Base-by-base conservation (phyloP, 2,113 vertebrate genomes). In the Mionectes macconnelli region DNA sequence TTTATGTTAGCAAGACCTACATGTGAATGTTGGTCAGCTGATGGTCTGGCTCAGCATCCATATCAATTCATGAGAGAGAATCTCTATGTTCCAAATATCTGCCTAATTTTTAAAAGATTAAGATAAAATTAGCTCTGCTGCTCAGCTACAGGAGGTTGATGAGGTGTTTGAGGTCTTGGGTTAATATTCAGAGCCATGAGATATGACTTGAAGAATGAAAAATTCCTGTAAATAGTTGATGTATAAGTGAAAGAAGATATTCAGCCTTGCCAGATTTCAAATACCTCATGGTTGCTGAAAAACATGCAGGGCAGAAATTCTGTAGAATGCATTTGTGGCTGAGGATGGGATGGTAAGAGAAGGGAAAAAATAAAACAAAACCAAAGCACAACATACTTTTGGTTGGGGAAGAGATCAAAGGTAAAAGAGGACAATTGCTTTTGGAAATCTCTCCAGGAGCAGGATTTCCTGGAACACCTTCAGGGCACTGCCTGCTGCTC, bases 401-500 rank as follows among this genome's bases (percentile, higher is more conserved):
- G 52, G 49, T 21, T 82, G 67, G 67, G 82, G 80, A 80, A 92
- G 90, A 92, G 79, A 96, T 93, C 93, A 97, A 95, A 97, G 89
- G 78, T 35, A 79, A 78, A 95, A 59, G 73, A 82, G 67, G n/a
- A 83, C 52, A 50, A 23, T 50, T 68, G 83, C 83, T 94, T 94
- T 96, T 94, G 95, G 92, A 82, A 84, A 49, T 75, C 85, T 94
- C 91, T 80, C 72, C 87, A 85, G 80, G 94, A 94, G 87, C 64
- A 89, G 83, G 52, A 66, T 92, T 96, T 94, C 55, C 47, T 59
- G 73, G 85, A 49, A 60, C 76, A 52, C 93, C 93, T 91, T 85
- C 96, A 95, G 33, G 95, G 55, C 40, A 39, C 94, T 4, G 9
- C 80, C 90, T 94, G 87, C 89, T 60, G 77, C 92, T 85, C 73